Base-by-base conservation (phyloP, 30 jellyfish, hydroid and myxozoan species). In the Hydractinia echinata region DNA sequence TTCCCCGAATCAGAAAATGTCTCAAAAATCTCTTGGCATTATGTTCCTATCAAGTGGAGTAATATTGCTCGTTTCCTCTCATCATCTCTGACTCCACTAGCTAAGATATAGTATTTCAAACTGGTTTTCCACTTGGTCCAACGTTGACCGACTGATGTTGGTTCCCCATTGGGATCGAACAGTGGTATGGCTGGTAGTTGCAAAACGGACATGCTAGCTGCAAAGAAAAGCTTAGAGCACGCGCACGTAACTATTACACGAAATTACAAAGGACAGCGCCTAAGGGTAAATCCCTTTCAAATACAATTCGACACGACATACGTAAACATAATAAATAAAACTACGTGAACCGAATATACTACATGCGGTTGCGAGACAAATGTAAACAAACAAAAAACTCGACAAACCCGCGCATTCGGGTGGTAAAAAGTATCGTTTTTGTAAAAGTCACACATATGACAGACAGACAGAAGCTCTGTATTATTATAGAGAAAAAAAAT, bases 201-300 rank as follows among this genome's bases (percentile, higher is more conserved):
- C n/a, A 56, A 56, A 56, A 56, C 68, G n/a, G 68, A 56, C 68
- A 56, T 56, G 10, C 68, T 56, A 56, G 68, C n/a, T 10, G 68
- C 68, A 56, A 10, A 56, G 68, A 56, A 56, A 56, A 56, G n/a
- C 68, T 56, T 56, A 56, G n/a, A n/a, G 68, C 68, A n/a, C 68
- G n/a, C 68, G n/a, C 10, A n/a, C n/a, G 68, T 9, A 56, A 9
- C 68, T 9, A 56, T 10, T n/a, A 9, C 10, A 56, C 68, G n/a
- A 56, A 56, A 56, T 56, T 56, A 56, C n/a, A 56, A 56, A 56
- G 68, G n/a, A n/a, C 68, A n/a, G n/a, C 68, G 68, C 68, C 68
- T 56, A n/a, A 56, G 68, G 68, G 68, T 56, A 56, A 56, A 9
- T 56, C 10, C 68, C 68, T n/a, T n/a, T n/a, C n/a, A n/a, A n/a